Evolutionary conservation across 2,113 vertebrate species (phyloP).

Genomic region (Larimichthys crocea): DNA sequence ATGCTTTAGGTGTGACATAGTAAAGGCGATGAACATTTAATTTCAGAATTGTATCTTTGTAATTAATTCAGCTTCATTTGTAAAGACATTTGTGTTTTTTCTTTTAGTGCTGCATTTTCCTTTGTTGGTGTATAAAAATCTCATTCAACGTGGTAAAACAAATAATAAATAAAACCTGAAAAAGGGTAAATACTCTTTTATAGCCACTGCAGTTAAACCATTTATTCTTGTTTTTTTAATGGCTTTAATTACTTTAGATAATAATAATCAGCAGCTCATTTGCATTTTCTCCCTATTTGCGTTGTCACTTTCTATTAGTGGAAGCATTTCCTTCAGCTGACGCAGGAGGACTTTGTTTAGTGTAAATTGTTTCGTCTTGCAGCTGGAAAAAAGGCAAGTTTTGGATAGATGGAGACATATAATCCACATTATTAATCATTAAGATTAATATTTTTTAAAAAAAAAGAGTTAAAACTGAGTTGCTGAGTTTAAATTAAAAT

Average conservation of each 20-base stretch:
- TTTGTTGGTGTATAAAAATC: background rate
- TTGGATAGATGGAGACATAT: background rate
- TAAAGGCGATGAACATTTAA: background rate
- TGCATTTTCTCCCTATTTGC: constrained; percentile 5
- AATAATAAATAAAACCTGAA: background rate
- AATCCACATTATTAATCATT: background rate
- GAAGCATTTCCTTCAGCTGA: constrained; percentile 26
- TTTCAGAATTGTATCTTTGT: background rate
- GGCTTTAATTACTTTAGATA: background rate
- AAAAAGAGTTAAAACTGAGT: background rate
- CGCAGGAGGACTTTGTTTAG: background rate
- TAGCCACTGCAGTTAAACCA: background rate
- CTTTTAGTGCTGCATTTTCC: background rate
- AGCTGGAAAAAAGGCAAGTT: background rate
- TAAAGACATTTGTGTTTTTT: background rate
- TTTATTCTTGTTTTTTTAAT: background rate
- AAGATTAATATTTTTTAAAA: too few species aligned
- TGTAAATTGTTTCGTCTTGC: background rate
- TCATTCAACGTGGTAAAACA: background rate
- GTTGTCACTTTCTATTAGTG: constrained; percentile 8
- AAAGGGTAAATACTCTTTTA: background rate
- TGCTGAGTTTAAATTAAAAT: background rate
- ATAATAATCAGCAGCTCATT: constrained; percentile 11
- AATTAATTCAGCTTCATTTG: constrained; percentile 1
- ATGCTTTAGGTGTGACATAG: background rate